Base-by-base conservation (phyloP, 1,140 invertebrate species). In the Drosophila obscura region DNA sequence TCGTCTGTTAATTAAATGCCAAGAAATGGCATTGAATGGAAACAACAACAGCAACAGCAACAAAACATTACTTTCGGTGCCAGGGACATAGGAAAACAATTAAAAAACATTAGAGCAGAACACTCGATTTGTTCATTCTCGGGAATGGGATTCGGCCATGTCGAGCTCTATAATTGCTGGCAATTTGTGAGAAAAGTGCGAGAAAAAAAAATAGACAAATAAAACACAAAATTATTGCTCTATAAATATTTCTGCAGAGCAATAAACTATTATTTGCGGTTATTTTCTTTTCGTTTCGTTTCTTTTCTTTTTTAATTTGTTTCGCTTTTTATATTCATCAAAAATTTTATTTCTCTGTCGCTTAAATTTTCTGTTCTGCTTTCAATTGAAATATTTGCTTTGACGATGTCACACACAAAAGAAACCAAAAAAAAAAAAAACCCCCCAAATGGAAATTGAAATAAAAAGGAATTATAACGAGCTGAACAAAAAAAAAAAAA, bases 321-420 rank as follows among this genome's bases (percentile, higher is more conserved):
- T 49, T 22, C 15, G 15, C 58, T 45, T 65, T 45, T 46, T 31
- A 24, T 35, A 46, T 77, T 59, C 16, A 43, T 61, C 48, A 68
- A 41, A 24, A 49, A 9, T 41, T 43, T 22, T 16, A 52, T 52
- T 51, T 43, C 15, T 43, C n/a, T 2, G 11, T 16, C 11, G 46
- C 22, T 24, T 24, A 39, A 49, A 31, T 28, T 7, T 28, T 16
- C 31, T 16, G 48, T 26, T 35, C 31, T 52, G 31, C 61, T 67
- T 64, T 62, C n/a, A 83, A 83, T 78, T 78, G 69, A 82, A 77
- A 82, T 77, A 77, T 77, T 74, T 82, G 64, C 60, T 73, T 81
- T 77, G 73, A 61, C 58, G 68, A 41, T 63, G 60, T 50, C 45
- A 48, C 15, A 26, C 24, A 39, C 11, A 51, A 9, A 43, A 28